Percentiles rank a stretch among this genome's conserved stretches.
Evolutionary conservation across 1,140 invertebrate species (phyloP).

Genomic region (Nephotettix cincticeps): DNA sequence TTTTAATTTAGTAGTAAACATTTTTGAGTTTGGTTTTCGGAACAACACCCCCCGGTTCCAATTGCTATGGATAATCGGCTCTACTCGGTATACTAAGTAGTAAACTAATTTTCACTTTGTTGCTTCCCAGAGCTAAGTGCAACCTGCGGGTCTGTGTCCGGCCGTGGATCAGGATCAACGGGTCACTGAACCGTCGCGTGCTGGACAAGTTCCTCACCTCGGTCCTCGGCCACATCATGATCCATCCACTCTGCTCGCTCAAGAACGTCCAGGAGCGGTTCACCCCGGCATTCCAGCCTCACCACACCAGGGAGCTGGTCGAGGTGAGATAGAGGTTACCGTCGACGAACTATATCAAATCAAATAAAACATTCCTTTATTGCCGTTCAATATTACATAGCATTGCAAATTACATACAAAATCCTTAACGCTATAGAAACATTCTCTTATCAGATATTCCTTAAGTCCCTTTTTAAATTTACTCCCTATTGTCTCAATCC

Average conservation of each 20-base stretch:
- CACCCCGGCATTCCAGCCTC: slow-evolving; percentile 52
- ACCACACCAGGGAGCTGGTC: slow-evolving; percentile 52
- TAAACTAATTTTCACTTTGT: neutral
- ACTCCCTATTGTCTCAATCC: too few species aligned
- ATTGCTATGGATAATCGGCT: too few species aligned
- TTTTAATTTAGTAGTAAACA: too few species aligned
- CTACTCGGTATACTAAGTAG: too few species aligned
- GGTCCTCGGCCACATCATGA: slow-evolving; percentile 61
- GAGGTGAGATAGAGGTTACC: slow-evolving; percentile 47
- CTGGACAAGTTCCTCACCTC: slow-evolving; percentile 67
- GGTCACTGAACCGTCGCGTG: slow-evolving; percentile 65
- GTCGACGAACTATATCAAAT: neutral
- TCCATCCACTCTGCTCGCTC: slow-evolving; percentile 52
- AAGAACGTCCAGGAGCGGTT: slow-evolving; percentile 55
- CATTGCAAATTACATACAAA: slow-evolving; percentile 37
- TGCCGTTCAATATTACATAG: neutral
- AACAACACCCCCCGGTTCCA: too few species aligned
- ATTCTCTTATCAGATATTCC: too few species aligned
- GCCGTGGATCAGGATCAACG: slow-evolving; percentile 76
- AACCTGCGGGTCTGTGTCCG: slow-evolving; percentile 44
- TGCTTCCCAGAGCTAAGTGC: neutral
- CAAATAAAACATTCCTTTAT: neutral
- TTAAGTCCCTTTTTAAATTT: too few species aligned
- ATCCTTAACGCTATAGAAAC: too few species aligned
- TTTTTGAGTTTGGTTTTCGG: too few species aligned